Percentiles rank a stretch among this genome's conserved stretches.
Evolutionary conservation across 2,113 vertebrate genomes (phyloP).

Genomic region (Sporophila hypoxantha): DNA sequence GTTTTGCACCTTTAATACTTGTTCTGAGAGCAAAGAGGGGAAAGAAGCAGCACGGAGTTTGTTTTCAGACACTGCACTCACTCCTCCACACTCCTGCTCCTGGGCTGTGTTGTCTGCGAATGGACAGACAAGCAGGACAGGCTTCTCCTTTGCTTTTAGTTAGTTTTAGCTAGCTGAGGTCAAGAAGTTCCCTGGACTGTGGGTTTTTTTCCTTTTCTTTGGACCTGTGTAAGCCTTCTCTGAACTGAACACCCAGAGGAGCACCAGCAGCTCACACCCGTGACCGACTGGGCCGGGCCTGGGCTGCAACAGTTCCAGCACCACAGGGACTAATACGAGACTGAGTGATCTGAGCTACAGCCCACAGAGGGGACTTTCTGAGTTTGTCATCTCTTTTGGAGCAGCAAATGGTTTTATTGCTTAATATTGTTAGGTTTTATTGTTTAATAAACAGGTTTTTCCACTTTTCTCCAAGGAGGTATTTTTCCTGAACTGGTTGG

Average conservation of each 20-base stretch:
- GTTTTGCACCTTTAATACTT: background rate
- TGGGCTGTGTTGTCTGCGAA: background rate
- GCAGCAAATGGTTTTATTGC: background rate
- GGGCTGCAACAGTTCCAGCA: rapidly evolving
- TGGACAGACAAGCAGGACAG: background rate
- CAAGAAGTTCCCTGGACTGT: background rate
- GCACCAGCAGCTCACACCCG: background rate
- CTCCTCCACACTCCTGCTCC: background rate
- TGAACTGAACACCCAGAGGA: background rate
- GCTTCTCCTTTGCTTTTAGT: background rate
- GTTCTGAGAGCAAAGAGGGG: background rate
- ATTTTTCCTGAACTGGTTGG: background rate
- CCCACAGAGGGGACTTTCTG: background rate
- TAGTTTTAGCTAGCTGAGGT: background rate
- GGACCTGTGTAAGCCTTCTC: background rate
- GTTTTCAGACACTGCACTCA: background rate
- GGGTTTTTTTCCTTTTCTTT: background rate
- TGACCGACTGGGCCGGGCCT: background rate
- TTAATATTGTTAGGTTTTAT: background rate
- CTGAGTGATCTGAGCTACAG: background rate
- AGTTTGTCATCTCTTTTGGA: background rate
- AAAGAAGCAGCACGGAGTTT: background rate
- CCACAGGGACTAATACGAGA: background rate
- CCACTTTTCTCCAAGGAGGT: background rate
- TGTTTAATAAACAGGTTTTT: background rate